These are phyloP conservation scores for Atopsyche davidsoni DNA, from an alignment of 1,140 invertebrate genomes.

Conservation along the genomic window DNA sequence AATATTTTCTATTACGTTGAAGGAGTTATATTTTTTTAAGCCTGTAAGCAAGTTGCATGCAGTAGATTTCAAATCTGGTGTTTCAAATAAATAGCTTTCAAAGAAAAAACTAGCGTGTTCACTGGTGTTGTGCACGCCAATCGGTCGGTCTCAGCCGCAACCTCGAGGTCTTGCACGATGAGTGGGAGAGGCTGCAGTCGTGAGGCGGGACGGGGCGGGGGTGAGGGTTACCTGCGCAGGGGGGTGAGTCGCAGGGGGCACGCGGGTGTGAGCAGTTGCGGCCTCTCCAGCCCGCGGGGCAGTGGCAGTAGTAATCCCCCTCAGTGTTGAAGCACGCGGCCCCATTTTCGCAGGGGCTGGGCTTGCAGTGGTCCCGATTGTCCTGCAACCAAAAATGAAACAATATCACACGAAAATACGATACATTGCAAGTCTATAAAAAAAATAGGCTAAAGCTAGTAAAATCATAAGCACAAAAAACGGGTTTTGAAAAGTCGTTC, in stretches of 20 bases:
- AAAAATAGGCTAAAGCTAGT: too few species aligned
- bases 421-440: too few species aligned
- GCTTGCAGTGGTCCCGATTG: constrained; percentile 76
- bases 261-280: constrained; percentile 79
- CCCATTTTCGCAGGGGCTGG: constrained; percentile 73
- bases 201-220: constrained; percentile 11
- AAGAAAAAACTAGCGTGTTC: not conserved
- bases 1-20: too few species aligned
- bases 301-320: constrained; percentile 85
- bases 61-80: too few species aligned
- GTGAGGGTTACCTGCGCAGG: constrained; percentile 37
- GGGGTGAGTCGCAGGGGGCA: constrained; percentile 52
- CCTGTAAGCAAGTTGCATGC: too few species aligned
- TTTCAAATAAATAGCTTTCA: not conserved
- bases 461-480: too few species aligned
- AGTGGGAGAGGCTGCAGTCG: not conserved
- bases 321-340: constrained; percentile 78
- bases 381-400: constrained; percentile 48
- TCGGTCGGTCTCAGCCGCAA: too few species aligned
- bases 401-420: too few species aligned
- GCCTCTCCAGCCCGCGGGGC: constrained; percentile 77
- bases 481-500: too few species aligned
- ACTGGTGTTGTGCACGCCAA: too few species aligned
- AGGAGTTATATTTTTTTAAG: too few species aligned
- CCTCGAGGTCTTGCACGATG: too few species aligned